phyloP scores from a whole-genome alignment of 2,888 invertebrate genomes.

The Cosmorhoe ocellata region DNA sequence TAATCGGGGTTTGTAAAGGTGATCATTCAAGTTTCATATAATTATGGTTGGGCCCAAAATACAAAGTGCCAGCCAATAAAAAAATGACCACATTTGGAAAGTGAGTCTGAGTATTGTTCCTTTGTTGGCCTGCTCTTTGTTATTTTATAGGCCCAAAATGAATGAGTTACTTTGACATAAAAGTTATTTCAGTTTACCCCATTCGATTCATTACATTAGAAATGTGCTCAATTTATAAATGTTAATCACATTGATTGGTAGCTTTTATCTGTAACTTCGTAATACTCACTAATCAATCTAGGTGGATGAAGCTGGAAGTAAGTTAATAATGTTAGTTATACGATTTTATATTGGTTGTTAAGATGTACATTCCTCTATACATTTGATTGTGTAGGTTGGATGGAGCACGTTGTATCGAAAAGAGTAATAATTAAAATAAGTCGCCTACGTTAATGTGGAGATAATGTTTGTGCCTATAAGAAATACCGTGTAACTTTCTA shows the following conservation, averaged over 20 bases:
- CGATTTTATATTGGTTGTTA: conserved; percentile 14
- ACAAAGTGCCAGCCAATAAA: too few species aligned
- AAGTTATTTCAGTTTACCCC: too few species aligned
- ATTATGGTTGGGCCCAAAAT: too few species aligned
- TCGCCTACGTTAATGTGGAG: conserved; percentile 1
- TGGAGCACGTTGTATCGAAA: not conserved
- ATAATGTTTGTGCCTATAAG: conserved; percentile 23
- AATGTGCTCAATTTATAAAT: conserved; percentile 24
- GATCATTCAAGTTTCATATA: too few species aligned
- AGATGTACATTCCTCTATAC: conserved; percentile 21
- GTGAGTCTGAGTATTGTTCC: too few species aligned
- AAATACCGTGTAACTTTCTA: not conserved
- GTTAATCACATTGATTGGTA: conserved; percentile 5
- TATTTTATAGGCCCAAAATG: too few species aligned
- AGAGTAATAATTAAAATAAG: not conserved
- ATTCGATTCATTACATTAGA: conserved; percentile 2
- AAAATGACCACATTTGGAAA: too few species aligned
- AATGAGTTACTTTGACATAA: too few species aligned
- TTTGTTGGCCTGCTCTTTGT: too few species aligned
- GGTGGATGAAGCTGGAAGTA: conserved; percentile 1
- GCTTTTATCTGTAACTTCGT: conserved; percentile 6
- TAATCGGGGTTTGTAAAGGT: too few species aligned
- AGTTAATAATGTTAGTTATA: not conserved
- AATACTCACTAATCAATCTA: conserved; percentile 25
- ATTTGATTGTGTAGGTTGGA: conserved; percentile 7